Conservation (phyloP, 1,140 invertebrate species). For the Zeugodacus cucurbitae region DNA sequence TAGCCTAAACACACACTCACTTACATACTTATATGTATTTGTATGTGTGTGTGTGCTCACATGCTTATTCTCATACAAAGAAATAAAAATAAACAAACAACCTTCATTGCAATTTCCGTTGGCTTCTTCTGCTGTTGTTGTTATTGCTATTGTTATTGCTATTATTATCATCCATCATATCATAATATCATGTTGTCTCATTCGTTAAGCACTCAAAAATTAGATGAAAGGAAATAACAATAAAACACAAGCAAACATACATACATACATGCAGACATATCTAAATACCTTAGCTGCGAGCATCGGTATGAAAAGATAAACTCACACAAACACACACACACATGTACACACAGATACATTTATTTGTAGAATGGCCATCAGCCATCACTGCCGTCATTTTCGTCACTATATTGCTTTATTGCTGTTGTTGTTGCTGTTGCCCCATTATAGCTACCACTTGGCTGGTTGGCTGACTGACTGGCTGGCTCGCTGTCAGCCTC, state of each 20-base stretch:
- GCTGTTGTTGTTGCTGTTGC: neutral
- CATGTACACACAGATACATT: neutral
- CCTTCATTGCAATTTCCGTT: neutral
- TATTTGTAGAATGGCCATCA: neutral
- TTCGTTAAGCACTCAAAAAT: slow-evolving; percentile 21
- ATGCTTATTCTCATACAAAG: neutral
- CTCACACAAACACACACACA: neutral
- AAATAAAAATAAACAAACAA: neutral
- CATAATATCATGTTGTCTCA: neutral
- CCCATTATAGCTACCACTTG: slow-evolving; percentile 22
- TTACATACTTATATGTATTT: neutral
- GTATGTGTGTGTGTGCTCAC: neutral
- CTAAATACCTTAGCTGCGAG: neutral
- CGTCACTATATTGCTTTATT: neutral
- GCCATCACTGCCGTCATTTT: neutral
- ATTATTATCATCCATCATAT: slow-evolving; percentile 21
- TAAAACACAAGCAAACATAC: neutral
- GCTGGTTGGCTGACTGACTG: neutral
- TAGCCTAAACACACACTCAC: neutral
- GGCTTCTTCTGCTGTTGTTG: neutral
- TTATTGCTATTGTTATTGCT: neutral
- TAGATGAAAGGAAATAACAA: slow-evolving; percentile 23
- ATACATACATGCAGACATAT: neutral
- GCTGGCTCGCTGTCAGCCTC: neutral
- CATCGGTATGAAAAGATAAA: slow-evolving; percentile 3